Percentiles rank a stretch among this genome's conserved stretches.
phyloP scores from a whole-genome alignment of 1,140 invertebrate species.

The Cephus cinctus region DNA sequence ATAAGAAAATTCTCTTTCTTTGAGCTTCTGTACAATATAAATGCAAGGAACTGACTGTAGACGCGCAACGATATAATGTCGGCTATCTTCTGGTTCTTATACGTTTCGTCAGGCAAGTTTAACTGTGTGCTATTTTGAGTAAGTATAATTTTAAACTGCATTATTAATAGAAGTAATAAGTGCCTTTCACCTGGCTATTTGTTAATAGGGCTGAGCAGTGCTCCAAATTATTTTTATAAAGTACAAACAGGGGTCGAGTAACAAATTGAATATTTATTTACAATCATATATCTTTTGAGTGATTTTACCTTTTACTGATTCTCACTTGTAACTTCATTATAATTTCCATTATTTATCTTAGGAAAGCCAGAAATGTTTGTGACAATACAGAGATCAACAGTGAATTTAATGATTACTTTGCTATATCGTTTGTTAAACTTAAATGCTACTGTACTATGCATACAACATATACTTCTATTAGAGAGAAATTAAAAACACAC shows the following conservation, averaged over 20 bases:
- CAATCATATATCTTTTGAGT: neutral
- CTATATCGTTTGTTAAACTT: too few relatives aligned
- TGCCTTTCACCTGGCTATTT: neutral
- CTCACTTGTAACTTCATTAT: conserved; percentile 4
- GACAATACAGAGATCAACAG: too few relatives aligned
- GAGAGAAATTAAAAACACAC: conserved; percentile 37
- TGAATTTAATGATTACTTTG: too few relatives aligned
- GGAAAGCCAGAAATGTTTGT: conserved; percentile 25
- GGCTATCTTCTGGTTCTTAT: neutral
- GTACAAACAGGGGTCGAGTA: neutral
- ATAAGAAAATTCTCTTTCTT: neutral
- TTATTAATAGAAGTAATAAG: neutral
- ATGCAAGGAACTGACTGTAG: neutral
- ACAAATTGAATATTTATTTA: neutral
- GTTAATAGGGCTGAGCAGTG: too few relatives aligned
- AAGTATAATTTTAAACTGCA: neutral
- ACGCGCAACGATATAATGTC: neutral
- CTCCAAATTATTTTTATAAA: neutral
- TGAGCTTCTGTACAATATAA: neutral
- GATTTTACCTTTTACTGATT: conserved; percentile 8
- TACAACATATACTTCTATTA: neutral
- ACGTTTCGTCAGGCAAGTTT: neutral
- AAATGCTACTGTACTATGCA: too few relatives aligned
- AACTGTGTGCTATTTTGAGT: neutral
- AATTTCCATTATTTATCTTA: conserved; percentile 23